A percentile compares a stretch with the other conserved stretches of the same genome.
These are phyloP conservation scores for Trichonephila inaurata DNA, from an alignment of 1,140 invertebrate species.

Conservation along the genomic window DNA sequence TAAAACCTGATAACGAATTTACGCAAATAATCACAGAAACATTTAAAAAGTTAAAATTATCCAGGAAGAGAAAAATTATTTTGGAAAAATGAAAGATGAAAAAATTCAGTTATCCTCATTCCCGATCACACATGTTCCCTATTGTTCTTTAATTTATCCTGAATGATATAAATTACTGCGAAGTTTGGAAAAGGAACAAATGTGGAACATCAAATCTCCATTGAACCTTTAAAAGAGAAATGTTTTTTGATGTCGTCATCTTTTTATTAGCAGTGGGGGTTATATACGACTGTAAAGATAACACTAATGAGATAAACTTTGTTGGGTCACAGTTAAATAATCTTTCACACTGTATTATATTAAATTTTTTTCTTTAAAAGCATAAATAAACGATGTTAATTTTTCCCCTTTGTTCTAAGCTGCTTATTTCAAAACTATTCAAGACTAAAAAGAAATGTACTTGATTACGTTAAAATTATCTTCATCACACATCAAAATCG, in stretches of 20 bases:
- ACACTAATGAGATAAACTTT: neutral
- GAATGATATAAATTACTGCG: neutral
- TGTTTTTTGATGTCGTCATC: conserved; percentile 50
- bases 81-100: neutral
- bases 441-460: no score
- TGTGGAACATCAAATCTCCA: conserved; percentile 51
- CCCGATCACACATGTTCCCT: neutral
- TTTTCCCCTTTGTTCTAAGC: no score
- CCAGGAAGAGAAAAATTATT: no score
- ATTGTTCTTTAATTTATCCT: conserved; percentile 14
- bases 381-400: no score
- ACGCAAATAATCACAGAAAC: no score
- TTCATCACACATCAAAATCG: no score
- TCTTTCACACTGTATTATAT: neutral
- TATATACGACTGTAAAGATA: neutral
- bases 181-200: neutral
- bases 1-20: no score
- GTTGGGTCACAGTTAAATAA: neutral
- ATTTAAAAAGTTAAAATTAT: no score
- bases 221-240: conserved; percentile 33
- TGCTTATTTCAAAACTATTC: no score
- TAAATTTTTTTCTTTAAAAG: no score
- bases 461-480: no score
- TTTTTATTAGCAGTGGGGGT: neutral
- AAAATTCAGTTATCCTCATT: neutral